phyloP scores from a whole-genome alignment of 2,113 vertebrate species.

The Phasianus colchicus region DNA sequence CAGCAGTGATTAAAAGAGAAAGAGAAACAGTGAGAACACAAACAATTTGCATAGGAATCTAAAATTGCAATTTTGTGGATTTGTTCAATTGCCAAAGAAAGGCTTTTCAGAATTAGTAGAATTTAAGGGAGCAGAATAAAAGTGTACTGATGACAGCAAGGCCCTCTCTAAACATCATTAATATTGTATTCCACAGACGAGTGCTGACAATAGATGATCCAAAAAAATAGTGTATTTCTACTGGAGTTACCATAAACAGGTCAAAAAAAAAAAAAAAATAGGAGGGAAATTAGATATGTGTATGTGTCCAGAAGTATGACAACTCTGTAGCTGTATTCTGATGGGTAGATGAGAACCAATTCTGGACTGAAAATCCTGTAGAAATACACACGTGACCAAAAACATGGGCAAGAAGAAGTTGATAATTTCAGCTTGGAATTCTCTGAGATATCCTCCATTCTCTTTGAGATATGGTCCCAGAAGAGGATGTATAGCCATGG shows the following conservation, averaged over 20 bases:
- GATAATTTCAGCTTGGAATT: background rate
- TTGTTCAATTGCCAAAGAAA: constrained; percentile 39
- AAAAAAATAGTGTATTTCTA: background rate
- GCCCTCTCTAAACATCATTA: background rate
- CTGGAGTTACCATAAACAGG: background rate
- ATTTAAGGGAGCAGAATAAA: background rate
- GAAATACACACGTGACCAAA: background rate
- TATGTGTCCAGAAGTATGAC: background rate
- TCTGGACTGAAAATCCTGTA: background rate
- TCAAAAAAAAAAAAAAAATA: background rate
- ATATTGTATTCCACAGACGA: background rate
- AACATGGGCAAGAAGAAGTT: background rate
- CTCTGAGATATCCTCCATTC: background rate
- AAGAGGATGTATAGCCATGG: background rate
- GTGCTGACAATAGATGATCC: background rate
- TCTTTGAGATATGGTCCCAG: background rate
- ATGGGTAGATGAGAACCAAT: background rate
- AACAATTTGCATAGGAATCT: constrained; percentile 48
- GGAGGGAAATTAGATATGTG: background rate
- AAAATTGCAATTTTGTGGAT: constrained; percentile 36
- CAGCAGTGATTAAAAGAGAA: constrained; percentile 55
- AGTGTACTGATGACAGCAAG: background rate
- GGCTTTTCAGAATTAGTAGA: constrained; percentile 8
- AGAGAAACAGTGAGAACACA: constrained; percentile 40
- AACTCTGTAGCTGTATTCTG: background rate